A percentile compares a stretch with the other conserved stretches of the same genome.
phyloP scores from a whole-genome alignment of 2,797 vertebrate genomes.

The Coccyzus lansbergi region DNA sequence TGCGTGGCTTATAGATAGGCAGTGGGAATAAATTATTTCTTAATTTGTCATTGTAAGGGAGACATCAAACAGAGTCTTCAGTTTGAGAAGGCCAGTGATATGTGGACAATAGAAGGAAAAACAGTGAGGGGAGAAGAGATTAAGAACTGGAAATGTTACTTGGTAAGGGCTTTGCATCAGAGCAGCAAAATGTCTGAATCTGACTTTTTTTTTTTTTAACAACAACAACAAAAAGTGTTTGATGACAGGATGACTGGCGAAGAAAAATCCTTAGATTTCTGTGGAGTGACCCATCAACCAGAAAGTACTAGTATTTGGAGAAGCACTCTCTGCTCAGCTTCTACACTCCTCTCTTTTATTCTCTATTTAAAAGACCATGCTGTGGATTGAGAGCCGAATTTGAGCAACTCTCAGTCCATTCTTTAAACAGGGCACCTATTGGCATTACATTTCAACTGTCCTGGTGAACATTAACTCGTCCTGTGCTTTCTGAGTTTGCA shows the following conservation, averaged over 20 bases:
- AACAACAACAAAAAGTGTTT: neutral
- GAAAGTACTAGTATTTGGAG: neutral
- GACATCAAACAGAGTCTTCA: neutral
- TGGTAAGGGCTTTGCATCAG: neutral
- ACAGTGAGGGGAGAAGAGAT: neutral
- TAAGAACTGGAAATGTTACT: neutral
- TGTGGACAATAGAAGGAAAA: neutral
- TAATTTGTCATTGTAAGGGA: constrained; percentile 6
- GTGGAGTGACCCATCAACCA: neutral
- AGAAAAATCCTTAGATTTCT: neutral
- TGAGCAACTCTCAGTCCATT: neutral
- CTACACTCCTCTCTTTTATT: neutral
- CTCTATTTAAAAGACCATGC: neutral
- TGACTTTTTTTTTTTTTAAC: neutral
- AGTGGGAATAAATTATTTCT: constrained; percentile 44
- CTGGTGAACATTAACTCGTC: neutral
- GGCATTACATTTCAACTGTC: neutral
- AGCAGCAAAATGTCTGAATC: neutral
- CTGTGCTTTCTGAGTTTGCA: constrained; percentile 12
- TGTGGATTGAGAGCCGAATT: neutral
- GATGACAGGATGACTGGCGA: neutral
- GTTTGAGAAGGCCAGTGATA: constrained; percentile 2
- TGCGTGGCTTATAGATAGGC: constrained; percentile 31
- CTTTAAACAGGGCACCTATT: neutral
- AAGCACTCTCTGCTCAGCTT: neutral